Conservation (phyloP, 2,113 vertebrate genomes). For the Tragelaphus buxtoni region DNA sequence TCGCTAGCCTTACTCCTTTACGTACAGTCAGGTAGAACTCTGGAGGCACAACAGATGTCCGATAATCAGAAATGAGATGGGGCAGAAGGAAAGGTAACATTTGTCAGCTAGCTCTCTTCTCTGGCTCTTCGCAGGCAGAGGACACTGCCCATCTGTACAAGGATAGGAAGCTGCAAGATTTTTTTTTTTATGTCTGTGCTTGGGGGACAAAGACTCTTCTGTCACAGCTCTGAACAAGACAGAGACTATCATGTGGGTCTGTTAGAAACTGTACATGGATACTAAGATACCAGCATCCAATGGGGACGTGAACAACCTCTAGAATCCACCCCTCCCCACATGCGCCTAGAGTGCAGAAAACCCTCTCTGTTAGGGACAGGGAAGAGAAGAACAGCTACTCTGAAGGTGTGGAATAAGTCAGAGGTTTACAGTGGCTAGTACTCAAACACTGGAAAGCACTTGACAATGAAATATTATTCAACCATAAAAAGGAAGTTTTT, state of each 20-base stretch:
- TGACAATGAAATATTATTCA: not conserved
- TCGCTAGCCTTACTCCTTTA: not conserved
- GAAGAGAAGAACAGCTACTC: not conserved
- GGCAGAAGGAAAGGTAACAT: not conserved
- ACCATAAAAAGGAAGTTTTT: not conserved
- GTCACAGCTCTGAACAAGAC: not conserved
- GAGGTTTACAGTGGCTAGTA: not conserved
- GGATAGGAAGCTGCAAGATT: not conserved
- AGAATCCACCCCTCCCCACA: not conserved
- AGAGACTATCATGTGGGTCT: not conserved
- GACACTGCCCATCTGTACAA: not conserved
- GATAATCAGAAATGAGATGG: not conserved
- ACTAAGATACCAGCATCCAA: not conserved
- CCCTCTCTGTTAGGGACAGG: not conserved
- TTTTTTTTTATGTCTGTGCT: not conserved
- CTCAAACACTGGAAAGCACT: not conserved
- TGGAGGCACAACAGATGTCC: not conserved
- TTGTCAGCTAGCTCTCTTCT: not conserved
- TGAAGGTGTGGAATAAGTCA: not conserved
- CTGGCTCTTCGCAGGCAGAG: not conserved
- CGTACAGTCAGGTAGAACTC: not conserved
- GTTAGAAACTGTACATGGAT: not conserved
- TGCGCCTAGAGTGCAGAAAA: not conserved
- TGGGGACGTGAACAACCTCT: not conserved
- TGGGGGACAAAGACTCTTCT: not conserved